Percentiles rank a stretch among this genome's conserved stretches.
Conservation (phyloP, 2,113 vertebrate genomes). For the Columbina picui region DNA sequence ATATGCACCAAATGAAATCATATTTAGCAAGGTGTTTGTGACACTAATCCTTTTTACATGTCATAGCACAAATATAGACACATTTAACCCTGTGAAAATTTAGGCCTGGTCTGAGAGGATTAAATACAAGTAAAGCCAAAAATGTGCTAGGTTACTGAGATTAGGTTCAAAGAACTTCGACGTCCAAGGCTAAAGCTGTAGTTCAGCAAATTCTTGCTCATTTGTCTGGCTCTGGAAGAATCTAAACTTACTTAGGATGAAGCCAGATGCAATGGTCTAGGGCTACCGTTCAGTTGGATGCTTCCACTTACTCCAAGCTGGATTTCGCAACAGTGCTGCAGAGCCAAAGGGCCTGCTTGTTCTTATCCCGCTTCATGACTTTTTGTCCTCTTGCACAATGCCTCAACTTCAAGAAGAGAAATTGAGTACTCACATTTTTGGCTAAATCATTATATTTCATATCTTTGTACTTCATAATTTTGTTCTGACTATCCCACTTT, state of each 20-base stretch:
- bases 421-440: neutral
- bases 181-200: neutral
- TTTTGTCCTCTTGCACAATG: neutral
- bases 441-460: neutral
- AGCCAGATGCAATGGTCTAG: neutral
- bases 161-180: neutral
- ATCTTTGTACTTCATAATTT: neutral
- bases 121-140: neutral
- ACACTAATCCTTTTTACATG: neutral
- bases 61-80: neutral
- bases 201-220: neutral
- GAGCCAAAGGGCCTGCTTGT: neutral
- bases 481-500: neutral
- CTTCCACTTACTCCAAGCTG: neutral
- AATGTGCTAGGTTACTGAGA: neutral
- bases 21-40: neutral
- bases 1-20: neutral
- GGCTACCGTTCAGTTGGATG: neutral
- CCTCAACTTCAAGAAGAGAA: neutral
- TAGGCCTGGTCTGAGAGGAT: neutral
- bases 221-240: neutral
- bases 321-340: neutral
- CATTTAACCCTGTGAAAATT: neutral
- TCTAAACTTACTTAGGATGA: neutral
- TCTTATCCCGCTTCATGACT: neutral